Percentiles rank a stretch among this genome's conserved stretches.
Evolutionary conservation across 2,888 invertebrate genomes (phyloP).

Genomic region (Prosapia bicincta): DNA sequence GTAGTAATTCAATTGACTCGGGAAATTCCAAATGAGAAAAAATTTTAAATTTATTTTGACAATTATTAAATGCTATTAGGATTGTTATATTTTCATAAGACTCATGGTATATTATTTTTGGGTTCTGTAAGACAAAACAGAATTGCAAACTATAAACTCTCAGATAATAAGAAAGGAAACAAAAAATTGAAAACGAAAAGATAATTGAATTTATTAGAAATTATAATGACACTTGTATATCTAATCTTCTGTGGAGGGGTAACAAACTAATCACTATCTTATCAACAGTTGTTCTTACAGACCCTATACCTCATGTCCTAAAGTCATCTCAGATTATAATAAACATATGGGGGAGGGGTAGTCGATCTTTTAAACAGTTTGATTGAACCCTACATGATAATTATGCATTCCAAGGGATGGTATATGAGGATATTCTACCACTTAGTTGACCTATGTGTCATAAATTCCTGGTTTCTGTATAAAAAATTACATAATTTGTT

Average conservation of each 20-base stretch:
- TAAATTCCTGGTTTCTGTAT: constrained; percentile 40
- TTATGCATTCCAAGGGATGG: constrained; percentile 41
- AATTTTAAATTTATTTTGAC: constrained; percentile 43
- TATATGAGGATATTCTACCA: constrained; percentile 40
- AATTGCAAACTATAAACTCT: constrained; percentile 42
- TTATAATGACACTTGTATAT: not conserved
- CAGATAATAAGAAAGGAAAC: constrained; percentile 37
- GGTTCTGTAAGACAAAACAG: constrained; percentile 42
- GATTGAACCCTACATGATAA: constrained; percentile 40
- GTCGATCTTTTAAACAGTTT: constrained; percentile 39
- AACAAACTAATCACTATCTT: constrained; percentile 34
- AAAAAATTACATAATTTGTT: constrained; percentile 24
- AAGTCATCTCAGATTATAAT: constrained; percentile 41
- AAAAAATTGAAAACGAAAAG: constrained; percentile 5
- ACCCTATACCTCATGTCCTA: constrained; percentile 39
- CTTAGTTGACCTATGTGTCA: constrained; percentile 34
- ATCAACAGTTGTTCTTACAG: constrained; percentile 40
- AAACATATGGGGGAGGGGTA: constrained; percentile 41
- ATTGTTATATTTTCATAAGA: constrained; percentile 38
- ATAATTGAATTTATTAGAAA: not conserved
- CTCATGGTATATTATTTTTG: constrained; percentile 40
- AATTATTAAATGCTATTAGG: constrained; percentile 42
- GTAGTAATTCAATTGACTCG: constrained; percentile 42
- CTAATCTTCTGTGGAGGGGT: constrained; percentile 35
- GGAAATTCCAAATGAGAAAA: constrained; percentile 39